These are phyloP conservation scores for Drosophila trichaetosa DNA, from an alignment of 2,888 invertebrate genomes.

Conservation along the genomic window DNA sequence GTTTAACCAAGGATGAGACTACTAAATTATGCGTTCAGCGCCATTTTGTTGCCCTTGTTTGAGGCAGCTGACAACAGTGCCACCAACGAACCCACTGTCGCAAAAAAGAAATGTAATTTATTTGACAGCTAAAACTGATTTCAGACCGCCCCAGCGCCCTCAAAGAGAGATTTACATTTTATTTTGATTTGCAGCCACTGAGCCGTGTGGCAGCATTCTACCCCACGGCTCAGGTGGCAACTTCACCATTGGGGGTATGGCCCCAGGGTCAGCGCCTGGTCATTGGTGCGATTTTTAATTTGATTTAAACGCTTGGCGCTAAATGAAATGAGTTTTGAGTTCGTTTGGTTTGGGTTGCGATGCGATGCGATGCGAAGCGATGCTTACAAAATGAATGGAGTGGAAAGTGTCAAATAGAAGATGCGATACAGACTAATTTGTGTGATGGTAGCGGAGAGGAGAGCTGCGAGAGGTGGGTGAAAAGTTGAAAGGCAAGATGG, in stretches of 20 bases:
- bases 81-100: conserved; percentile 5
- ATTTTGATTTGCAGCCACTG: conserved; percentile 68
- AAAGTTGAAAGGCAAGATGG: conserved; percentile 1
- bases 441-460: neutral
- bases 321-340: conserved; percentile 70
- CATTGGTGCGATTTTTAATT: conserved; percentile 80
- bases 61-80: conserved; percentile 14
- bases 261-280: conserved; percentile 68
- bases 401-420: neutral
- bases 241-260: conserved; percentile 26
- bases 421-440: conserved; percentile 5
- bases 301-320: conserved; percentile 63
- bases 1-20: conserved; percentile 35
- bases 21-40: conserved; percentile 76
- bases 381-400: neutral
- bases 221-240: conserved; percentile 34
- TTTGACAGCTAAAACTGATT: conserved; percentile 76
- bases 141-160: conserved; percentile 30
- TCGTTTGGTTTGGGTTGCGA: conserved; percentile 4
- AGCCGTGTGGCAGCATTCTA: conserved; percentile 68
- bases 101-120: conserved; percentile 67
- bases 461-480: neutral
- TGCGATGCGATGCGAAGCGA: neutral
- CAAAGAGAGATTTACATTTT: conserved; percentile 62
- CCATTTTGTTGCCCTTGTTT: conserved; percentile 58